Base-by-base conservation (phyloP, 2,113 vertebrate species). In the Coracopsis vasa region DNA sequence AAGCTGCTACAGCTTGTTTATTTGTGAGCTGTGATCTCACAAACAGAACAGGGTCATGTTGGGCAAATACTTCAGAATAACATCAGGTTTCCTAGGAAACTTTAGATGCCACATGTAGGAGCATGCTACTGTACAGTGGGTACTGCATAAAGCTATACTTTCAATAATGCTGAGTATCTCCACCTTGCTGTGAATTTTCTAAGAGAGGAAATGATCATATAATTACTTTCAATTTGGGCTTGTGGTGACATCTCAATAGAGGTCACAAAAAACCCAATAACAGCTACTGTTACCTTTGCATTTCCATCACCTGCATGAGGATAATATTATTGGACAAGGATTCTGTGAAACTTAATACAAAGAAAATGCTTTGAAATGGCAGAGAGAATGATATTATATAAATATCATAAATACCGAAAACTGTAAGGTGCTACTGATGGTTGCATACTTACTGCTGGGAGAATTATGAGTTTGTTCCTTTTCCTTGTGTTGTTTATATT, bases 81-180 rank as follows among this genome's bases (percentile, higher is more conserved):
- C 78, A 81, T 81, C 78, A 81, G 73, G 73, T 96, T 91, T 75
- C 73, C 84, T 90, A 94, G 78, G 91, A 88, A 92, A 90, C 87
- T 39, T 79, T 9, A n/a, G 19, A 31, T 74, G 65, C 60, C 67
- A 70, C 7, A 1, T 53, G 41, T 25, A 70, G 58, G 58, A 88
- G n/a, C 62, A 18, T 27, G 37, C 28, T 80, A 20, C 33, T 61
- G 44, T 48, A 42, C 58, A 62, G 58, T 5, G 31, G 50, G 27
- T 15, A 33, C 31, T 73, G 41, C 60, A 50, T 11, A 65, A 31
- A 81, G 18, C 44, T 69, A 2, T 12, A 16, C 37, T 70, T 86
- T 60, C 80, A n/a, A 9, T 28, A 25, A 31, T n/a, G 29, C 35
- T 81, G 16, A 50, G 7, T 54, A 47, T 8, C 39, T 86, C 42